Conservation (phyloP, 2,888 invertebrate species). For the Aproaerema taeniolella region DNA sequence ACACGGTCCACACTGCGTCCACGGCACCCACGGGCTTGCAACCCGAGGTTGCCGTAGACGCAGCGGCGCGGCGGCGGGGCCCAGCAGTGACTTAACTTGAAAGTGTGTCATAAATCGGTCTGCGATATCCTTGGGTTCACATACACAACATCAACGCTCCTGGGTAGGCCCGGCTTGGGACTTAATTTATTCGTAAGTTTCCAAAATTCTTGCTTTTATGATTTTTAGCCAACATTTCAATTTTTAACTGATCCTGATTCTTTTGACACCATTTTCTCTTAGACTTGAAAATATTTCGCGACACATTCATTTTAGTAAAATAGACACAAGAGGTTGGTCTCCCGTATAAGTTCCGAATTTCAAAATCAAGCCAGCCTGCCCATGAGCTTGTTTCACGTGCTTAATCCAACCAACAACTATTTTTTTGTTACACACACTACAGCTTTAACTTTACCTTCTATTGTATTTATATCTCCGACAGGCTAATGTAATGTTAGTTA, state of each 20-base stretch:
- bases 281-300: conserved; percentile 15
- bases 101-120: conserved; percentile 13
- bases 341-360: conserved; percentile 13
- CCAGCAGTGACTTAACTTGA: conserved; percentile 2
- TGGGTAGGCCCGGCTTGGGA: conserved; percentile 11
- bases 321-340: conserved; percentile 9
- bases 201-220: conserved; percentile 14
- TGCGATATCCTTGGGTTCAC: conserved; percentile 1
- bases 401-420: conserved; percentile 17
- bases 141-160: conserved; percentile 11
- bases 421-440: background rate
- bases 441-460: too few relatives aligned
- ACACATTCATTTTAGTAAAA: conserved; percentile 13
- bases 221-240: conserved; percentile 1
- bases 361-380: conserved; percentile 16
- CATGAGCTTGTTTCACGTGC: conserved; percentile 15
- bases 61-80: too few relatives aligned
- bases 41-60: too few relatives aligned
- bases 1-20: background rate
- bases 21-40: background rate
- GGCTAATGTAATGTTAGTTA: too few relatives aligned
- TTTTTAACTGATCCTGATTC: conserved; percentile 10
- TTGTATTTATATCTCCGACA: too few relatives aligned
- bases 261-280: conserved; percentile 18
- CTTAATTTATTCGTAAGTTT: conserved; percentile 15